Evolutionary conservation across 2,888 invertebrate genomes (phyloP).

Genomic region (Lordiphosa fenestrarum): DNA sequence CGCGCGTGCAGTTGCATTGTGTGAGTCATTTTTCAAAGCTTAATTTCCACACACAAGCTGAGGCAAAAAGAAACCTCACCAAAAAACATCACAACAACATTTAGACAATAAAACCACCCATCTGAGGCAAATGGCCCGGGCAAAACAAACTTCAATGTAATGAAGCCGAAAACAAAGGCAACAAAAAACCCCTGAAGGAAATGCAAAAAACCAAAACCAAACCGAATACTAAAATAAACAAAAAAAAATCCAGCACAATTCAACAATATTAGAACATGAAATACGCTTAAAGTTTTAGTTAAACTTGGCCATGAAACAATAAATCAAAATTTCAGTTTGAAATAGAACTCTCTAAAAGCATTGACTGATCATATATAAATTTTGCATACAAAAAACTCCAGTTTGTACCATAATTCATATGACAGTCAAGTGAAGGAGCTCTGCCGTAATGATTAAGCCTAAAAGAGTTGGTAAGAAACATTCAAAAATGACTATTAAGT

Average conservation of each 20-base stretch:
- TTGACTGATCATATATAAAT: too few species aligned
- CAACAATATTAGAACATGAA: too few species aligned
- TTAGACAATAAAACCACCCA: constrained; percentile 12
- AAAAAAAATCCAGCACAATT: background rate
- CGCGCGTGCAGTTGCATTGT: constrained; percentile 19
- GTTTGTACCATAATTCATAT: too few species aligned
- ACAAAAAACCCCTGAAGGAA: constrained; percentile 1
- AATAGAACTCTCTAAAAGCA: too few species aligned
- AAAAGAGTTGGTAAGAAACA: too few species aligned
- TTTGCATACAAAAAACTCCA: too few species aligned
- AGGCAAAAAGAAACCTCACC: constrained; percentile 16
- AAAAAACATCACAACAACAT: constrained; percentile 10
- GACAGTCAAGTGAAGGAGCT: too few species aligned
- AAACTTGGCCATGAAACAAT: too few species aligned
- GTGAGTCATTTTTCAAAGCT: constrained; percentile 68
- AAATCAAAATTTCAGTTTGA: too few species aligned
- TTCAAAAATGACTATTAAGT: too few species aligned
- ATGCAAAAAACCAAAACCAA: constrained; percentile 13
- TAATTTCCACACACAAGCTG: constrained; percentile 57
- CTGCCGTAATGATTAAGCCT: too few species aligned
- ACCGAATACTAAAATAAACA: constrained; percentile 7
- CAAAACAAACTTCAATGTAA: constrained; percentile 39
- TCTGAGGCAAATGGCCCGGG: constrained; percentile 27
- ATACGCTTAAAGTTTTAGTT: too few species aligned
- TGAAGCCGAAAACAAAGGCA: constrained; percentile 35